Percentiles rank a stretch among this genome's conserved stretches.
These are phyloP conservation scores for Parotocinclus haroldoi DNA, from an alignment of 2,797 vertebrate species.

Conservation along the genomic window DNA sequence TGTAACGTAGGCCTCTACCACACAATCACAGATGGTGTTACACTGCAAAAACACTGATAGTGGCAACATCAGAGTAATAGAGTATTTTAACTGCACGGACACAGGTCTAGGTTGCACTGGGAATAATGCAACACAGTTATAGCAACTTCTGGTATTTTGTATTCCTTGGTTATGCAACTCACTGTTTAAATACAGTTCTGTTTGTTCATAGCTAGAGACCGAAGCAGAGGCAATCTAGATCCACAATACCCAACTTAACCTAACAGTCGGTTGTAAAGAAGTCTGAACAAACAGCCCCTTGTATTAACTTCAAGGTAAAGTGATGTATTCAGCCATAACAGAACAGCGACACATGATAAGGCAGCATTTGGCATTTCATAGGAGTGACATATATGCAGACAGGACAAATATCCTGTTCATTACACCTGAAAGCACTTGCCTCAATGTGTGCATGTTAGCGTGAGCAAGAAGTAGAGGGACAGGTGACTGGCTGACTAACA, in stretches of 20 bases:
- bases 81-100: constrained; percentile 59
- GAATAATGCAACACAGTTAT: constrained; percentile 60
- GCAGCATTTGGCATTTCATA: constrained; percentile 75
- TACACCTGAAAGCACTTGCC: constrained; percentile 64
- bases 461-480: constrained; percentile 45
- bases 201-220: constrained; percentile 24
- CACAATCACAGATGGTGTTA: constrained; percentile 47
- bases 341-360: constrained; percentile 65
- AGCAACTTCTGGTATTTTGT: constrained; percentile 35
- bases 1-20: constrained; percentile 39
- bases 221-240: constrained; percentile 11
- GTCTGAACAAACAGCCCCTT: constrained; percentile 30
- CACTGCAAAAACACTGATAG: constrained; percentile 40
- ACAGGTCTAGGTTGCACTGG: constrained; percentile 59
- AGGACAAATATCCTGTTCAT: constrained; percentile 62
- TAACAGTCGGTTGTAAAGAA: constrained; percentile 44
- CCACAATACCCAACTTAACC: constrained; percentile 24
- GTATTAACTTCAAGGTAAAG: constrained; percentile 52
- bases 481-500: constrained; percentile 38
- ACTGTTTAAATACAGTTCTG: constrained; percentile 7
- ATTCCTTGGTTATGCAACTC: constrained; percentile 21
- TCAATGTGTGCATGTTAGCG: constrained; percentile 57
- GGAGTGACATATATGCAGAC: constrained; percentile 62
- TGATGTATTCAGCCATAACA: constrained; percentile 43
- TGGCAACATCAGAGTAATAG: constrained; percentile 48